Conservation (phyloP, 37 sponge, comb jelly and placozoan species). For the Aplysina aerophoba region DNA sequence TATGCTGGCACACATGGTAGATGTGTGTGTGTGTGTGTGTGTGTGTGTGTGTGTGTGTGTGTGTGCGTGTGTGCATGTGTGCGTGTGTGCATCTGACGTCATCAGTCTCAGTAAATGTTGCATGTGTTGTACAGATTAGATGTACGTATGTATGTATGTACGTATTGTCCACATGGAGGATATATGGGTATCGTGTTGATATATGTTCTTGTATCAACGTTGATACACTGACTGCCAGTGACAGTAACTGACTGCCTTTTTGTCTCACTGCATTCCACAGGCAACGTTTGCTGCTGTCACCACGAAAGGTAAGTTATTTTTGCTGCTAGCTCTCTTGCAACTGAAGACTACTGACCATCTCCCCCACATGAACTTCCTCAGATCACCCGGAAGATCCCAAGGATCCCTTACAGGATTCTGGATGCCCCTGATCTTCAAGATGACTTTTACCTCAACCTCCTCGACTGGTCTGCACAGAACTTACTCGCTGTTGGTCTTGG, state of each 20-base stretch:
- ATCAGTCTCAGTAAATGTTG: slow-evolving; percentile 3
- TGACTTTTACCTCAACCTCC: slow-evolving; percentile 97
- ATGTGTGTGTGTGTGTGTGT: slow-evolving; percentile 1
- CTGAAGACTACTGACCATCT: neutral
- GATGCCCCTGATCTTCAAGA: slow-evolving; percentile 98
- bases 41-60: slow-evolving; percentile 17
- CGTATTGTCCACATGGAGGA: too few relatives aligned
- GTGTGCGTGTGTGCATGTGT: slow-evolving; percentile 13
- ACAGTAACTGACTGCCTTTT: too few relatives aligned
- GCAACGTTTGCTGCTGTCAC: slow-evolving; percentile 2
- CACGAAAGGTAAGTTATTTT: slow-evolving; percentile 11
- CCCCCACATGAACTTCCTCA: neutral
- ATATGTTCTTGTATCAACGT: too few relatives aligned
- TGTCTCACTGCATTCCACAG: slow-evolving; percentile 13
- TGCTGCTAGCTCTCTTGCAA: slow-evolving; percentile 38
- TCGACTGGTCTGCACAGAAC: slow-evolving; percentile 95
- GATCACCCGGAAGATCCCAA: slow-evolving; percentile 84
- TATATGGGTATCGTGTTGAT: too few relatives aligned
- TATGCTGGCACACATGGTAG: neutral
- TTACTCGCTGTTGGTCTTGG: slow-evolving; percentile 91
- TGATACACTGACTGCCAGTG: too few relatives aligned
- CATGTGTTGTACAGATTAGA: neutral
- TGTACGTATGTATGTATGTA: neutral
- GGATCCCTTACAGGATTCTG: slow-evolving; percentile 92
- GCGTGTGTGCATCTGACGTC: neutral